Base-by-base conservation (phyloP, 2,797 vertebrate genomes). In the Melanitta fusca region DNA sequence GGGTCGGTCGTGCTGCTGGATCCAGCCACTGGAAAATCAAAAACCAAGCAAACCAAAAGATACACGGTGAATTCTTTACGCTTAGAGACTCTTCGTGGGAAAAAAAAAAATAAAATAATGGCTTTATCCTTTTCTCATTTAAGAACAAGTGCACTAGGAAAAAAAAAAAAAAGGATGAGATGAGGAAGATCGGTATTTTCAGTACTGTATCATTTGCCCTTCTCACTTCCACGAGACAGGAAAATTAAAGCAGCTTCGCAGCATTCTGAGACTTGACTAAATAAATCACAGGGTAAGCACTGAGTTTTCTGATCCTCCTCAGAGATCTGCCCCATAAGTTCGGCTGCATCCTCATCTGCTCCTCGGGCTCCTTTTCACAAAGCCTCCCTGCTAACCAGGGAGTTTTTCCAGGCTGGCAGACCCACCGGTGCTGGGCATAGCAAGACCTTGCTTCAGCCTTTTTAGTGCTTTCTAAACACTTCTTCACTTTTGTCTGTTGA, bases 241-340 rank as follows among this genome's bases (percentile, higher is more conserved):
- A 82, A 90, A 94, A 96, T 92, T 77, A 81, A 81, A 92, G 73
- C 36, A 81, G 80, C 64, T 85, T 89, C 49, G 47, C 64, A 77
- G 56, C 19, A 53, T 58, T 84, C 77, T 84, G 54, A 88, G 58
- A 70, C 51, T 62, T 70, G 83, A 89, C 84, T 91, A 74, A 68
- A 71, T 87, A 93, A 93, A 95, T 82, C 81, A 85, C 27, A 60
- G 74, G 62, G 41, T 81, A 81, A 75, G 56, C 47, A 78, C 8
- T 56, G 24, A 25, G 27, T 12, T 93, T 87, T 77, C 43, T 7
- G n/a, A 49, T 34, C 66, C 17, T 86, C 47, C 69, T 64, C 54
- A 66, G 51, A 91, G 56, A 82, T 49, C 45, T 70, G 51, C 24
- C 51, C 49, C 2, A 0, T 25, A 54, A 21, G 13, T 64, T 28